Conservation (phyloP, 2,113 vertebrate genomes). For the Ranitomeya variabilis region DNA sequence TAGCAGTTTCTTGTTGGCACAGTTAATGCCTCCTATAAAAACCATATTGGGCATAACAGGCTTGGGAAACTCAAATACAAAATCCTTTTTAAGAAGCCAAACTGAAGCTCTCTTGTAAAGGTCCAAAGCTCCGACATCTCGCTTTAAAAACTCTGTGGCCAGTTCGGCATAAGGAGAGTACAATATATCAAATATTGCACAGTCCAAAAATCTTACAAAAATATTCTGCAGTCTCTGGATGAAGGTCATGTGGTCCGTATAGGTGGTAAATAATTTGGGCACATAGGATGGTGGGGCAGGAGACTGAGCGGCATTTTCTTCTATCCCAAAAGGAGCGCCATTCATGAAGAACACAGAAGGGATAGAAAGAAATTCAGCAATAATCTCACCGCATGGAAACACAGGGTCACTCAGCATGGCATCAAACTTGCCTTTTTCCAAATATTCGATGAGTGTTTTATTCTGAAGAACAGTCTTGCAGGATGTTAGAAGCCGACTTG, state of each 20-base stretch:
- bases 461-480: slow-evolving; percentile 72
- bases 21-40: slow-evolving; percentile 77
- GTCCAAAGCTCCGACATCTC: slow-evolving; percentile 67
- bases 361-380: slow-evolving; percentile 76
- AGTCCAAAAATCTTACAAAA: slow-evolving; percentile 59
- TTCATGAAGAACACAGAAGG: slow-evolving; percentile 81
- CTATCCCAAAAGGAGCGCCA: slow-evolving; percentile 73
- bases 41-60: slow-evolving; percentile 86
- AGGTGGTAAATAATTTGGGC: slow-evolving; percentile 61
- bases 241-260: slow-evolving; percentile 78
- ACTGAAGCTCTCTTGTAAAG: slow-evolving; percentile 74
- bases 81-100: slow-evolving; percentile 83
- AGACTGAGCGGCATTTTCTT: slow-evolving; percentile 70
- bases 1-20: slow-evolving; percentile 67
- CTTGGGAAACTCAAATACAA: slow-evolving; percentile 77
- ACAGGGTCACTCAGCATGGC: slow-evolving; percentile 79
- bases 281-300: slow-evolving; percentile 79
- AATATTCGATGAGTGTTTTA: slow-evolving; percentile 67
- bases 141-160: slow-evolving; percentile 69
- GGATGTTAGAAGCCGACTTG: not conserved
- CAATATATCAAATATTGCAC: slow-evolving; percentile 56
- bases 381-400: slow-evolving; percentile 78
- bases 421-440: slow-evolving; percentile 74
- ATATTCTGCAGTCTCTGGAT: slow-evolving; percentile 76
- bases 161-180: slow-evolving; percentile 66